Conservation (phyloP, 30 jellyfish, hydroid and myxozoan species). For the Phacellophora camtschatica region DNA sequence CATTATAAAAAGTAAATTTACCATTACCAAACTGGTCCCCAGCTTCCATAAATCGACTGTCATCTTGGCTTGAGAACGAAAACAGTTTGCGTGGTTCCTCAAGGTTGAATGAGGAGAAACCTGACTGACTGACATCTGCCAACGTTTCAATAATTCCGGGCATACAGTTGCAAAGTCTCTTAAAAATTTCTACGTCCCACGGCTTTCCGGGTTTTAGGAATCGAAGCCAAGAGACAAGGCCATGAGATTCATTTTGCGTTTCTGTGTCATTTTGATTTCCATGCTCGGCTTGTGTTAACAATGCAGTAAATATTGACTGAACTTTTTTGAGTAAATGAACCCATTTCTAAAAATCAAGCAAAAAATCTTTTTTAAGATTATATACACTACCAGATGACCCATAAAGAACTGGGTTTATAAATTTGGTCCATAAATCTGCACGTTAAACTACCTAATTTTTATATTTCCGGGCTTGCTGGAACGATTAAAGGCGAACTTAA, state of each 20-base stretch:
- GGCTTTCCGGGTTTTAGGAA: neutral
- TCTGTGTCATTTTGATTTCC: neutral
- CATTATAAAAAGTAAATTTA: no score
- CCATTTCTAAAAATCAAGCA: no score
- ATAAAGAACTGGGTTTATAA: no score
- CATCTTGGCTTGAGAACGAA: constrained; percentile 19
- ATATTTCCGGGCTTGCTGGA: no score
- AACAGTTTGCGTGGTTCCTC: neutral
- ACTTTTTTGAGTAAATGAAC: neutral
- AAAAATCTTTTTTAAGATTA: no score
- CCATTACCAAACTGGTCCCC: no score
- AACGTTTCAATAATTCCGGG: neutral
- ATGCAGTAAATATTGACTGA: constrained; percentile 2
- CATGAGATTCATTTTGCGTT: neutral
- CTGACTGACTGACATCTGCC: neutral
- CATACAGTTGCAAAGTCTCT: neutral
- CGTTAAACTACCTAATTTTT: no score
- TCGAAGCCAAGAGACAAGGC: neutral
- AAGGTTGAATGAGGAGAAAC: neutral
- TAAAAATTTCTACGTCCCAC: neutral
- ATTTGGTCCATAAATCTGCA: no score
- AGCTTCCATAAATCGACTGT: neutral
- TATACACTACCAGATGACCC: no score
- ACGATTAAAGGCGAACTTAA: no score
- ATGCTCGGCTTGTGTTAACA: constrained; percentile 12